Percentiles rank a stretch among this genome's conserved stretches.
phyloP scores from a whole-genome alignment of 2,888 invertebrate genomes.

The Drosophila emarginata region DNA sequence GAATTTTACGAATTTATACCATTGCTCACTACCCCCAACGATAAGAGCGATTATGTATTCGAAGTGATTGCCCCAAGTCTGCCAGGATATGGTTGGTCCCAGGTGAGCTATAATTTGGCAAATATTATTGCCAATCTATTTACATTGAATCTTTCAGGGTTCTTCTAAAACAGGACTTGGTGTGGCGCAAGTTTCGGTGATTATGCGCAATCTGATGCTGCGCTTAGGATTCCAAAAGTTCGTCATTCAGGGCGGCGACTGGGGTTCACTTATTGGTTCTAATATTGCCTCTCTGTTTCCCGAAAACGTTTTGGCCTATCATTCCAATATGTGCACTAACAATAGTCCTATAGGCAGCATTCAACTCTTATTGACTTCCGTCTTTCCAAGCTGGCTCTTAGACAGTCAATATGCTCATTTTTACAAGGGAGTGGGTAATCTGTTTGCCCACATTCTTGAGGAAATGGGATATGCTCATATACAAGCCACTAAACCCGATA shows the following conservation, averaged over 20 bases:
- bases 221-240: slow-evolving; percentile 86
- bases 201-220: slow-evolving; percentile 87
- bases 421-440: slow-evolving; percentile 82
- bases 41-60: slow-evolving; percentile 85
- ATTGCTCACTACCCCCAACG: slow-evolving; percentile 84
- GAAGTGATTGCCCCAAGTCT: slow-evolving; percentile 88
- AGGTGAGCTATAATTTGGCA: slow-evolving; percentile 80
- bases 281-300: slow-evolving; percentile 86
- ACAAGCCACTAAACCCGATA: slow-evolving; percentile 94
- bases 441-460: slow-evolving; percentile 69
- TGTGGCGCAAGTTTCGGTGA: slow-evolving; percentile 83
- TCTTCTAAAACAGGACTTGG: slow-evolving; percentile 76
- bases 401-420: slow-evolving; percentile 83
- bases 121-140: slow-evolving; percentile 14
- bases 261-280: slow-evolving; percentile 88
- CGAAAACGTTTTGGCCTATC: slow-evolving; percentile 84
- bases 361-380: slow-evolving; percentile 82
- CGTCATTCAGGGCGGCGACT: slow-evolving; percentile 91
- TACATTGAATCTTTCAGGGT: slow-evolving; percentile 49
- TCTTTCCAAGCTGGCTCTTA: slow-evolving; percentile 85
- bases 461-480: slow-evolving; percentile 88
- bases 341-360: slow-evolving; percentile 76
- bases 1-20: slow-evolving; percentile 92
- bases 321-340: slow-evolving; percentile 86
- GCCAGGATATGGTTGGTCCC: slow-evolving; percentile 88